Evolutionary conservation across 2,888 invertebrate genomes (phyloP), one percentile per base, ranked within the genome.

Genomic region (Hypomecis punctinalis): DNA sequence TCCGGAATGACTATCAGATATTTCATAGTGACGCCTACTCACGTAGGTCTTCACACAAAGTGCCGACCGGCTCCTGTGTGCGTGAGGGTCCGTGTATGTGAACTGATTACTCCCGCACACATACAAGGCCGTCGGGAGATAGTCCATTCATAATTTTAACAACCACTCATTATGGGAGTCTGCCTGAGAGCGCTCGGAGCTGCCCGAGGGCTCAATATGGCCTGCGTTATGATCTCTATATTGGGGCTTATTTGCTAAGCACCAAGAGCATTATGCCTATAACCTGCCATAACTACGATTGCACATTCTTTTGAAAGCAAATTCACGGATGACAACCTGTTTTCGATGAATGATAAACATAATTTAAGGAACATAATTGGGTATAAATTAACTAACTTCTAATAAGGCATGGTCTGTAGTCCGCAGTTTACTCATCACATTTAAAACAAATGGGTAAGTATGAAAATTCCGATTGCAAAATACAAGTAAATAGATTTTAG

Each of bases 81-180:
- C 72, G 80, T 78, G 79, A 66, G 71, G 62, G 62, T 54, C 55
- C 62, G 64, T 66, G 69, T 69, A 69, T 53, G 61, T 69, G 70
- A 61, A 66, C 69, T 75, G 72, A 47, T 69, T 75, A 74, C 72
- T 76, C 72, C 67, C 69, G 65, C 83, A 83, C 84, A 86, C 84
- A 74, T 63, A 58, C 45, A 63, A 58, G 61, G 53, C 63, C 63
- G 75, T 83, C 77, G 71, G 81, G 82, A 86, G 88, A 88, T 84
- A 84, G 83, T 90, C 86, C 90, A 91, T 91, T 91, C 91, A 91
- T 91, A 90, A 90, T 88, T 87, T 89, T 88, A 89, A 90, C 89
- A 90, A 88, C 89, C 88, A 82, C 88, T 90, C 88, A 90, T 90
- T 90, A 90, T 88, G 78, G 79, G 77, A 76, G 61, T 61, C 56